Conservation (phyloP, 2,888 invertebrate species). For the Schizaphis graminum region DNA sequence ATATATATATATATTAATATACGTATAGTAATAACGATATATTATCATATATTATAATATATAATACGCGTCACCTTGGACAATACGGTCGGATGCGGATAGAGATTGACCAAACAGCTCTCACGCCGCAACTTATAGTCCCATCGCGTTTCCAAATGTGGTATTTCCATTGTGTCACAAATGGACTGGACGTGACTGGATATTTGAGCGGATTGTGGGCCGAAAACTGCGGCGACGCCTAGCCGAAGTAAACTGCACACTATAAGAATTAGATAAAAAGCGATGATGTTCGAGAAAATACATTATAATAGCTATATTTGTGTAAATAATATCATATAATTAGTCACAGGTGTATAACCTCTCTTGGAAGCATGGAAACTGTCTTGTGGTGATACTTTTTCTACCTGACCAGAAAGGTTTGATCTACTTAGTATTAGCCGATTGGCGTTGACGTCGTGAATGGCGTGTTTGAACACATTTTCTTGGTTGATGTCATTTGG, state of each 20-base stretch:
- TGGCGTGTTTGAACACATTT: slow-evolving; percentile 92
- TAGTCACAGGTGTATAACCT: slow-evolving; percentile 74
- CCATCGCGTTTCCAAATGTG: slow-evolving; percentile 95
- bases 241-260: slow-evolving; percentile 89
- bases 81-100: slow-evolving; percentile 75
- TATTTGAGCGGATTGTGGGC: slow-evolving; percentile 90
- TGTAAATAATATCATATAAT: neutral
- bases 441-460: slow-evolving; percentile 90
- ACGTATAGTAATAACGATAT: neutral
- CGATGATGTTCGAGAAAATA: neutral
- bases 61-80: slow-evolving; percentile 68
- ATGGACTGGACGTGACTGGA: slow-evolving; percentile 96
- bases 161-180: slow-evolving; percentile 96
- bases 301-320: neutral
- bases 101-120: slow-evolving; percentile 92
- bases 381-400: slow-evolving; percentile 90
- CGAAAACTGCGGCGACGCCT: slow-evolving; percentile 94
- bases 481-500: slow-evolving; percentile 90
- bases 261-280: slow-evolving; percentile 72
- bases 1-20: neutral
- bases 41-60: neutral
- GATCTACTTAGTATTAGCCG: slow-evolving; percentile 85
- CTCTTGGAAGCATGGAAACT: slow-evolving; percentile 95
- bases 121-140: slow-evolving; percentile 88
- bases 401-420: slow-evolving; percentile 89